These are phyloP conservation scores for Leptinotarsa texana DNA, from an alignment of 1,140 invertebrate genomes.

Conservation along the genomic window DNA sequence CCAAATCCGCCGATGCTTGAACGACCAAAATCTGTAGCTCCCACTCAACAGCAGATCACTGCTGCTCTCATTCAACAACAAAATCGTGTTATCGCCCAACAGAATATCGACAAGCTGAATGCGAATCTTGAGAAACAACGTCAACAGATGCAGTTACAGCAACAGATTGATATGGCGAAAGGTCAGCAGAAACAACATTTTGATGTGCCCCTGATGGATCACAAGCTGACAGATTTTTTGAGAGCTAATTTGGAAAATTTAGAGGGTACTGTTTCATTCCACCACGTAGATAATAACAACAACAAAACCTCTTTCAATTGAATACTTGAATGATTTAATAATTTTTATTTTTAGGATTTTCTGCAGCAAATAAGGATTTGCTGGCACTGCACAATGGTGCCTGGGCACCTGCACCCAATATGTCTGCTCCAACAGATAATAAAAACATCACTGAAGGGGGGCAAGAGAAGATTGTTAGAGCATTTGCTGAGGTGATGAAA, in stretches of 20 bases:
- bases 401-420: constrained; percentile 56
- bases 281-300: too few relatives aligned
- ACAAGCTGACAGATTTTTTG: constrained; percentile 64
- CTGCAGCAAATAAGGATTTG: constrained; percentile 68
- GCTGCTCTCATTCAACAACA: constrained; percentile 63
- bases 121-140: constrained; percentile 62
- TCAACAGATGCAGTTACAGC: constrained; percentile 55
- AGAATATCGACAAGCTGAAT: constrained; percentile 62
- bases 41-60: constrained; percentile 57
- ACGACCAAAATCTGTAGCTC: constrained; percentile 52
- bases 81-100: constrained; percentile 61
- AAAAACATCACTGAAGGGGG: constrained; percentile 59
- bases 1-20: constrained; percentile 46
- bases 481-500: constrained; percentile 81
- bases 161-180: constrained; percentile 48
- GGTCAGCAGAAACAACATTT: constrained; percentile 53
- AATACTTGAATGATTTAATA: not conserved
- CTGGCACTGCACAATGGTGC: constrained; percentile 70
- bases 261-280: constrained; percentile 56
- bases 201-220: constrained; percentile 58
- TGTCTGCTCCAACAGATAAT: constrained; percentile 46
- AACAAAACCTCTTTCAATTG: too few relatives aligned
- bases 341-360: constrained; percentile 42
- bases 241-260: constrained; percentile 72
- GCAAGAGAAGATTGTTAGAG: constrained; percentile 79